Evolutionary conservation across 2,888 invertebrate genomes (phyloP), one percentile per base, ranked within the genome.

Genomic region (Ommatoiulus sabulosus): DNA sequence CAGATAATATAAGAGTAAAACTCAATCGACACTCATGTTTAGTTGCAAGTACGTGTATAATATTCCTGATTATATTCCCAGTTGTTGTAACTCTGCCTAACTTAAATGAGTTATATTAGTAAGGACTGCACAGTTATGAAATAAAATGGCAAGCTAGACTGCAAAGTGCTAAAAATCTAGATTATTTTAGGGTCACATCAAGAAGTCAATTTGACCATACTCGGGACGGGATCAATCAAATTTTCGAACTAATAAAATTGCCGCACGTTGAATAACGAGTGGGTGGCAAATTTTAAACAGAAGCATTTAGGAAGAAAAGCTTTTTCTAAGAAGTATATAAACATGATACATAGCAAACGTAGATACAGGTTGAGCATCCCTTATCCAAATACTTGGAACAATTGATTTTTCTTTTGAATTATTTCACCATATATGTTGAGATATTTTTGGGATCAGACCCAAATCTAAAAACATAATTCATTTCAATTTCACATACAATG

Each of bases 61-160:
- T 17, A 57, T 15, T 57, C 57, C 57, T 57, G 17, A 57, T 17
- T 57, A 57, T 57, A 57, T 57, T 15, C 57, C 57, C 57, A 57
- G 57, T 57, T 57, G 17, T 57, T 2, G 17, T 57, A 57, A 24
- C 84, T 24, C 84, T 43, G 43, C 35, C 35, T 24, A 84, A 84
- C 44, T 43, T 43, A 43, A 84, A 84, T 35, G 84, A 35, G 44
- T 15, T 84, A 24, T 35, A 84, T 84, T 84, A 84, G 10, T 84
- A 84, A 84, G 17, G 44, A 84, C 84, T 43, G 84, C 84, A 84
- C 20, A 20, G 35, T 44, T 24, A 84, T 84, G 35, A 43, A 84
- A 84, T 84, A 84, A 84, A 35, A 84, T 24, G 17, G 17, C 57
- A 57, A 57, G 57, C 57, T 57, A 17, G 17, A 57, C 17, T 57